Evolutionary conservation across 2,888 invertebrate species (phyloP), one percentile per base, ranked within the genome.

Genomic region (Sthenelais limicola): DNA sequence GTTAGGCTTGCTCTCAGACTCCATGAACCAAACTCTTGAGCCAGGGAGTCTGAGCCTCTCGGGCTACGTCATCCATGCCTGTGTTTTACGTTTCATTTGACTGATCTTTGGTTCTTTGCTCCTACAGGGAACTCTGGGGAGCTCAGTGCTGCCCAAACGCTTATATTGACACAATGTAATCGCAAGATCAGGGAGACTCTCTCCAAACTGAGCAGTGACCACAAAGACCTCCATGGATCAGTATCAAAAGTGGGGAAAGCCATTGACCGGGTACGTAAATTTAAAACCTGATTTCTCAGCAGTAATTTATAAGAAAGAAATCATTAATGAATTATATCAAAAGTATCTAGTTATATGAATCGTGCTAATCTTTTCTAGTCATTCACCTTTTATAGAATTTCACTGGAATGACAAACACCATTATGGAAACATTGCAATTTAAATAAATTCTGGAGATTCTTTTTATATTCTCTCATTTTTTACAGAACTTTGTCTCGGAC

Each of bases 171-270:
- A 80, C 93, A 94, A 77, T 90, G 81, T 18, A 91, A 95, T 85
- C 89, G 91, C 54, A 92, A 94, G 86, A 92, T 94, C 47, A 94
- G 94, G 83, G 94, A 95, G 83, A 93, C 93, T 30, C 92, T 95
- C 0, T 92, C 93, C 77, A 68, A 66, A 15, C 62, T 79, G 24
- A 79, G 79, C 56, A 77, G 80, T n/a, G 96, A 97, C 88, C 95
- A 95, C 84, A 90, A 94, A 79, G 91, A 91, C 75, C 89, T 95
- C 21, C 96, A 96, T 84, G 91, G 92, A 79, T 91, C 92, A 4
- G 91, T 92, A 3, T 98, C 98, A 0, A 94, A 96, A 90, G 95
- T 98, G 66, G 98, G 98, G 68, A 98, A 98, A 89, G 94, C 95
- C 0, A 95, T 99, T 80, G 98, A 99, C 87, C 92, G 96, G 82